phyloP scores from a whole-genome alignment of 2,113 vertebrate species.

The Clarias batrachus region DNA sequence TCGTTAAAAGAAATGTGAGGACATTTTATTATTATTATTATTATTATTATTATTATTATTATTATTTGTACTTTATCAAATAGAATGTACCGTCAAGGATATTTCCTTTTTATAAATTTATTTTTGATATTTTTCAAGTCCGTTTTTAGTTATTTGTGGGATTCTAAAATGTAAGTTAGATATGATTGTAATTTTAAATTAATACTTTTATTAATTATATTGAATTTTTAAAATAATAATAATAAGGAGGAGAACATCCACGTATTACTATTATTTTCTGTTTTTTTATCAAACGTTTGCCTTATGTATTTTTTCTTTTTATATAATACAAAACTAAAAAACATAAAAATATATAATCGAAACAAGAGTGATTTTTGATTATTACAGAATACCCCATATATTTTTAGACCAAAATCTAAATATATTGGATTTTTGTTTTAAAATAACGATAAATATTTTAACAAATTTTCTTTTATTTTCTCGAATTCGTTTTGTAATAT shows the following conservation, averaged over 20 bases:
- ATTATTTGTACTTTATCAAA: neutral
- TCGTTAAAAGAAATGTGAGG: neutral
- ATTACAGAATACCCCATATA: neutral
- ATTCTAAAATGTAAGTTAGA: neutral
- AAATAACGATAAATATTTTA: neutral
- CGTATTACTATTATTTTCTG: neutral
- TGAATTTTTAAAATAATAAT: neutral
- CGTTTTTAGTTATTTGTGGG: neutral
- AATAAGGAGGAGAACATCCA: neutral
- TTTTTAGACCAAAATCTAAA: neutral
- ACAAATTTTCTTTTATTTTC: neutral
- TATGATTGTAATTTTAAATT: neutral
- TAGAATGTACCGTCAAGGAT: neutral
- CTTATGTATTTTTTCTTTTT: neutral
- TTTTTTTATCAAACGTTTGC: neutral
- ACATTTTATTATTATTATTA: neutral
- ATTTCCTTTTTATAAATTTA: neutral
- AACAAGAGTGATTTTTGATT: too few species aligned
- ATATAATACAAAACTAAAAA: neutral
- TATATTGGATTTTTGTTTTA: neutral
- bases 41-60: neutral
- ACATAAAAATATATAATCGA: too few species aligned
- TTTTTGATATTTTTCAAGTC: neutral
- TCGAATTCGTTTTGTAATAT: neutral
- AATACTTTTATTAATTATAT: neutral